These are phyloP conservation scores for Orius laevigatus DNA, from an alignment of 1,140 invertebrate genomes.

Conservation along the genomic window DNA sequence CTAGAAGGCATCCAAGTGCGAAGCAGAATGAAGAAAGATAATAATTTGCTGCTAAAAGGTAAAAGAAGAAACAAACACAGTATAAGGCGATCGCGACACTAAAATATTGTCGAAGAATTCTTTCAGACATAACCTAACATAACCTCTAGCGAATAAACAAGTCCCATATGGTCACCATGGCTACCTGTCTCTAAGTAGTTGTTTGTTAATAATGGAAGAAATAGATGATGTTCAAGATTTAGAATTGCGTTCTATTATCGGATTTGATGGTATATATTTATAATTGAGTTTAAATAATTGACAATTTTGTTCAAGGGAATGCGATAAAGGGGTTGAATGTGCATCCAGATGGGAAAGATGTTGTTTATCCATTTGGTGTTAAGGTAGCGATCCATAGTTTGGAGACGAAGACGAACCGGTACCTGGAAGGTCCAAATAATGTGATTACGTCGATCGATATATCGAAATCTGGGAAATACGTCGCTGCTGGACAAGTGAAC, in stretches of 20 bases:
- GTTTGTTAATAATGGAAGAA: not conserved
- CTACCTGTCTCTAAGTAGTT: no score
- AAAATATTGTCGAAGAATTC: no score
- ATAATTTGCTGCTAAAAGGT: no score
- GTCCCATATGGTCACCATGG: no score
- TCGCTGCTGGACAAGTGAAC: conserved; percentile 78
- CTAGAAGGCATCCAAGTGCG: no score
- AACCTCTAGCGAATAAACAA: no score
- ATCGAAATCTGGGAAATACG: conserved; percentile 56
- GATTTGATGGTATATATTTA: conserved; percentile 45
- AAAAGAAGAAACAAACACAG: no score
- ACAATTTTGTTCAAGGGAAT: conserved; percentile 33
- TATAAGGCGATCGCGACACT: no score
- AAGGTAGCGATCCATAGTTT: conserved; percentile 67
- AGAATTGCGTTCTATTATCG: conserved; percentile 46
- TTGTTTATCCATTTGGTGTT: conserved; percentile 70
- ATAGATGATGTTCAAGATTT: conserved; percentile 35
- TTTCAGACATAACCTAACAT: no score
- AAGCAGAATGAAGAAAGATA: no score
- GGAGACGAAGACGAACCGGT: conserved; percentile 49
- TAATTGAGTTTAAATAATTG: conserved; percentile 15
- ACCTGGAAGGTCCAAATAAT: conserved; percentile 70
- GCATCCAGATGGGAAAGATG: conserved; percentile 57
- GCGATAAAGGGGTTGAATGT: conserved; percentile 51
- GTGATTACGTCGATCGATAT: conserved; percentile 64